Conservation (phyloP, 2,797 vertebrate genomes). For the Acridotheres tristis region DNA sequence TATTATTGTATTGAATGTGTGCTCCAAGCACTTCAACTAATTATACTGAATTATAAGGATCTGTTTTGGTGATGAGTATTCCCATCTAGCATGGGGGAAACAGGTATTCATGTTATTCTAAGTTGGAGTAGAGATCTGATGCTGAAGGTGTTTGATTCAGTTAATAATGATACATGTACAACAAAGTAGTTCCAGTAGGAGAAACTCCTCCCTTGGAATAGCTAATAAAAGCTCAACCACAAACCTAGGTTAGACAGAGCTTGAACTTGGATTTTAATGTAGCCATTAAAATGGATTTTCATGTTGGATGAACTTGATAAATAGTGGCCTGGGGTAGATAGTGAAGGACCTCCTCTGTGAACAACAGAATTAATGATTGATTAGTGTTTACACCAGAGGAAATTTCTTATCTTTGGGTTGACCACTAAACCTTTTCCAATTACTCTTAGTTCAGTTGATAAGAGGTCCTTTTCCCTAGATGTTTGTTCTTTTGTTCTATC, state of each 20-base stretch:
- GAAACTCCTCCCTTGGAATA: neutral
- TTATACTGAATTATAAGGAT: neutral
- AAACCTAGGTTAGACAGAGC: neutral
- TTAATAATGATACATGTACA: neutral
- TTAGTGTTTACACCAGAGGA: neutral
- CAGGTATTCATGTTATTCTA: neutral
- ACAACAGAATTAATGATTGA: neutral
- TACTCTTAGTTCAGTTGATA: neutral
- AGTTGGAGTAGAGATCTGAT: neutral
- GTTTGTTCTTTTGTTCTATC: neutral
- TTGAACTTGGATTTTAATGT: neutral
- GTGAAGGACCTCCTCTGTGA: neutral
- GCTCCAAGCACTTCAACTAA: neutral
- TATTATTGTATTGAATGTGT: neutral
- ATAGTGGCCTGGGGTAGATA: neutral
- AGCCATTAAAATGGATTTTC: neutral
- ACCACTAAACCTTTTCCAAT: neutral
- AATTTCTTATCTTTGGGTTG: neutral
- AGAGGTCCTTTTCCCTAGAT: neutral
- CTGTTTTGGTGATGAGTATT: neutral
- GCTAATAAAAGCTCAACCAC: neutral
- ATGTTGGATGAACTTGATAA: neutral
- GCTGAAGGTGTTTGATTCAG: neutral
- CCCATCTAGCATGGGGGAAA: neutral
- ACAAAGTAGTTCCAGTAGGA: neutral